A percentile compares a stretch with the other conserved stretches of the same genome.
phyloP scores from a whole-genome alignment of 1,140 invertebrate species.

The Drosophila bocqueti region DNA sequence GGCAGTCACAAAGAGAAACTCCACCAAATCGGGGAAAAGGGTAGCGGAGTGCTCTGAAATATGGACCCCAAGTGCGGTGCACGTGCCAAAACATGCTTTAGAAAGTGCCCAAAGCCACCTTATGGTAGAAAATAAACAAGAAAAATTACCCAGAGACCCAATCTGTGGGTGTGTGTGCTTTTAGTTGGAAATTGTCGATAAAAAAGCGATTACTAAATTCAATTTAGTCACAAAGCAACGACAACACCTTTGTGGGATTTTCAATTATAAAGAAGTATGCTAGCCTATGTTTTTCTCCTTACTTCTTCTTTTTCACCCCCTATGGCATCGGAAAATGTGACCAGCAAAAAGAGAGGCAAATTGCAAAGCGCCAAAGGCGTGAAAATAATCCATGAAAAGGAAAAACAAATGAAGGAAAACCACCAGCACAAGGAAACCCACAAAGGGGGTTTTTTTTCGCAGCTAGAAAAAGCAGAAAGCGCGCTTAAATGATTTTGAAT shows the following conservation, averaged over 20 bases:
- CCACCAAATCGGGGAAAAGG: neutral
- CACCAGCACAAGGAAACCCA: constrained; percentile 45
- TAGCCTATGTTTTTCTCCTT: constrained; percentile 38
- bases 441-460: constrained; percentile 29
- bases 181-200: constrained; percentile 53
- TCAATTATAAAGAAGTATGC: constrained; percentile 81
- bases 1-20: constrained; percentile 35
- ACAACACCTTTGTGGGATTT: constrained; percentile 80
- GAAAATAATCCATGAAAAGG: constrained; percentile 75
- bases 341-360: constrained; percentile 62
- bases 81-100: constrained; percentile 53
- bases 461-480: constrained; percentile 39
- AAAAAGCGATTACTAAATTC: constrained; percentile 83
- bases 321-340: constrained; percentile 22
- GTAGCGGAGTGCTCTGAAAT: constrained; percentile 1
- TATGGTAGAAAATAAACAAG: constrained; percentile 9
- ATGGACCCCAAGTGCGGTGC: constrained; percentile 18
- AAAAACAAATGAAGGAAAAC: constrained; percentile 31
- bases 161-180: constrained; percentile 21
- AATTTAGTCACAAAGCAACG: constrained; percentile 81
- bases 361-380: constrained; percentile 72
- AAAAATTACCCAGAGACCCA: constrained; percentile 2
- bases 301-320: constrained; percentile 7
- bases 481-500: constrained; percentile 82
- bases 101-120: constrained; percentile 47